Percentiles rank a stretch among this genome's conserved stretches.
phyloP scores from a whole-genome alignment of 2,888 invertebrate genomes.

The Torymus aiolomorphi region DNA sequence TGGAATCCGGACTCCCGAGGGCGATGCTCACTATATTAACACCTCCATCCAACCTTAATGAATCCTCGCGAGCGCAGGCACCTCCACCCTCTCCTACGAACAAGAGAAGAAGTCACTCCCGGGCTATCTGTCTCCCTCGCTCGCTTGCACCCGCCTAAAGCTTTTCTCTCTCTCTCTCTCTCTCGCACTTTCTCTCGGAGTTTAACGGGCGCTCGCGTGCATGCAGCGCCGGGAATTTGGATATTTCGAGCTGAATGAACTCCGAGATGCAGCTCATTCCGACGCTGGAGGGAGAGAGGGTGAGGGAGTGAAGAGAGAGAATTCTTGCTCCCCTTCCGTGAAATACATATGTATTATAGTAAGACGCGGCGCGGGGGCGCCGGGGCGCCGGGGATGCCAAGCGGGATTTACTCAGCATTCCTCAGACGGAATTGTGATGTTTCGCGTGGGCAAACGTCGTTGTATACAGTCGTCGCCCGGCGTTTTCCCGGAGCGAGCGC shows the following conservation, averaged over 20 bases:
- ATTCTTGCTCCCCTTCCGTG: not conserved
- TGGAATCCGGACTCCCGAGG: constrained; percentile 63
- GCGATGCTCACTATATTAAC: constrained; percentile 73
- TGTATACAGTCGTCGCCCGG: too few relatives aligned
- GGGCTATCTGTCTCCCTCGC: constrained; percentile 27
- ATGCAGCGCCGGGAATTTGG: constrained; percentile 33
- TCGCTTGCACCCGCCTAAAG: not conserved
- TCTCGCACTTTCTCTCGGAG: not conserved
- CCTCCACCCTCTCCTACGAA: not conserved
- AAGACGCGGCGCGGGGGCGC: constrained; percentile 27
- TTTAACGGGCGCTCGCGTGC: constrained; percentile 16
- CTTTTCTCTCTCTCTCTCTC: constrained; percentile 21
- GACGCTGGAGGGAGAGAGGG: too few relatives aligned
- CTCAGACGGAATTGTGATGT: constrained; percentile 47
- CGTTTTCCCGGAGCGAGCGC: not conserved
- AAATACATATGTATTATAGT: constrained; percentile 43
- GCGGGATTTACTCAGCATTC: constrained; percentile 42
- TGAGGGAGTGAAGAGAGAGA: constrained; percentile 4
- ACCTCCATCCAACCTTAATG: constrained; percentile 73
- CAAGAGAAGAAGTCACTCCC: constrained; percentile 29
- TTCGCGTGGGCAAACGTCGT: not conserved
- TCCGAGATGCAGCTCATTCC: constrained; percentile 36
- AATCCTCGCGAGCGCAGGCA: constrained; percentile 62
- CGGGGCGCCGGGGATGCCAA: constrained; percentile 37
- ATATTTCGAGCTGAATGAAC: constrained; percentile 49